Evolutionary conservation across 2,888 invertebrate genomes (phyloP).

Genomic region (Aphidoletes aphidimyza): DNA sequence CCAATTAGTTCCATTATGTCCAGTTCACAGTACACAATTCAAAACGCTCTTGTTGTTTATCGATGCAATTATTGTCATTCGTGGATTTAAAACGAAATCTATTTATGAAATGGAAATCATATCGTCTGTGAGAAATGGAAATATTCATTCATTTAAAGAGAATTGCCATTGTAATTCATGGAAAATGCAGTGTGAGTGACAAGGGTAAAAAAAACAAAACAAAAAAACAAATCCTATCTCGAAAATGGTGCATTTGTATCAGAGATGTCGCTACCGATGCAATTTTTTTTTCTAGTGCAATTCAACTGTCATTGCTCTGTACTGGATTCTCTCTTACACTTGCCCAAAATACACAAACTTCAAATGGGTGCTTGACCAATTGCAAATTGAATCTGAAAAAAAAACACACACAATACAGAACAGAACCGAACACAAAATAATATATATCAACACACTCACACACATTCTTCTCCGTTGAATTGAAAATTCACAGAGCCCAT

Average conservation of each 20-base stretch:
- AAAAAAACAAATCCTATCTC: too few relatives aligned
- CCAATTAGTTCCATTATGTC: neutral
- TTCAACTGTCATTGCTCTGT: neutral
- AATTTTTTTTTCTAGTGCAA: neutral
- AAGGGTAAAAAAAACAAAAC: too few relatives aligned
- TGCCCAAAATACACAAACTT: slow-evolving; percentile 40
- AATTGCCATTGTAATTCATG: too few relatives aligned
- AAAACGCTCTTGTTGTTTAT: neutral
- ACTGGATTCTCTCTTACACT: neutral
- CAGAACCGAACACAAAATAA: too few relatives aligned
- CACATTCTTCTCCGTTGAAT: neutral
- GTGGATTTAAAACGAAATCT: too few relatives aligned
- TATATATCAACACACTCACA: too few relatives aligned
- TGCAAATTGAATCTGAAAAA: neutral
- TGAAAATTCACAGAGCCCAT: neutral
- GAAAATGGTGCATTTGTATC: too few relatives aligned
- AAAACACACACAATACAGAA: neutral
- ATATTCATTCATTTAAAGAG: too few relatives aligned
- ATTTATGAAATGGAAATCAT: too few relatives aligned
- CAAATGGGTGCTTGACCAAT: slow-evolving; percentile 26
- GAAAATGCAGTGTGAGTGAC: too few relatives aligned
- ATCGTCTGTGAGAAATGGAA: too few relatives aligned
- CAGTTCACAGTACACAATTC: slow-evolving; percentile 3
- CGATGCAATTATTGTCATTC: too few relatives aligned
- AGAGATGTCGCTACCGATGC: neutral